Evolutionary conservation across 2,797 vertebrate species (phyloP).

Genomic region (Coccyzus lansbergi): DNA sequence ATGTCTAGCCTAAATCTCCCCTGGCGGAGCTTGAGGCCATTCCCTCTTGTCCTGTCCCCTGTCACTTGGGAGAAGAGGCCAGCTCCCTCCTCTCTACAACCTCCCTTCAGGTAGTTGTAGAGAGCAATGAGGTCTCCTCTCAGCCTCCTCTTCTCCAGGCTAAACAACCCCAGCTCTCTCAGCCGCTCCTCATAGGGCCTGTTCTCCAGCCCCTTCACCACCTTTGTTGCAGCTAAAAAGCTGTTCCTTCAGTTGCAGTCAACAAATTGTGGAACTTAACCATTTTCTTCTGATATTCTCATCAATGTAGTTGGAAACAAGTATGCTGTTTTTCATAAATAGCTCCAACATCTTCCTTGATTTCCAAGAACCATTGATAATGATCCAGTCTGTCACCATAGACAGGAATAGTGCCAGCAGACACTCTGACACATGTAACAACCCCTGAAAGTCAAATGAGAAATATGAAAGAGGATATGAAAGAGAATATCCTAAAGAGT

Average conservation of each 20-base stretch:
- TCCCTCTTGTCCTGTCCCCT: too few relatives aligned
- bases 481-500: background rate
- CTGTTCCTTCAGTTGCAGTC: background rate
- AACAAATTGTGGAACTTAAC: background rate
- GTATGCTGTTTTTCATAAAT: background rate
- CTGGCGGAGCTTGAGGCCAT: too few relatives aligned
- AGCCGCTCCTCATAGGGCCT: too few relatives aligned
- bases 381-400: background rate
- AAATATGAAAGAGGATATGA: background rate
- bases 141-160: too few relatives aligned
- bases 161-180: too few relatives aligned
- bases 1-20: too few relatives aligned
- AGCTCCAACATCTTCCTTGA: background rate
- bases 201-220: too few relatives aligned
- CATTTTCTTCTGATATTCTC: background rate
- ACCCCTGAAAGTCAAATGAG: background rate
- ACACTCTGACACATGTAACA: background rate
- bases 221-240: background rate
- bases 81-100: too few relatives aligned
- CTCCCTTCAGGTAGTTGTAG: too few relatives aligned
- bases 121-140: too few relatives aligned
- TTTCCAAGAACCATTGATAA: background rate
- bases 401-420: background rate
- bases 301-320: background rate
- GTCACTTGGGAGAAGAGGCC: too few relatives aligned